Evolutionary conservation across 2,888 invertebrate genomes (phyloP), one percentile per base, ranked within the genome.

Genomic region (Sceliomorpha sp.): DNA sequence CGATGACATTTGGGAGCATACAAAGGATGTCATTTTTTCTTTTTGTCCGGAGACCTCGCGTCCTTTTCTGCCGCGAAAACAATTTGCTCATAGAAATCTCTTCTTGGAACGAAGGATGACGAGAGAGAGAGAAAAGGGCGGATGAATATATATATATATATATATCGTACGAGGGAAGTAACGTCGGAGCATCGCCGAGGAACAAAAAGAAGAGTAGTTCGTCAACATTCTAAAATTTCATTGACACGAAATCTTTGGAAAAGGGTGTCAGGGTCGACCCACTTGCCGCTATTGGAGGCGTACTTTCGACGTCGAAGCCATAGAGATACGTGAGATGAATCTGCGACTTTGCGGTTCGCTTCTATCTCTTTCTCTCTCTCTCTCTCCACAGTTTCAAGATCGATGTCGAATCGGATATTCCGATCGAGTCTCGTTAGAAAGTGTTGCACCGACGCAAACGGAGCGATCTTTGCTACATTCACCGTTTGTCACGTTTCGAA

Each of bases 211-310:
- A 20, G 20, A 20, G 20, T 20, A 14, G 15, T 36, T 36, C 14
- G n/a, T 14, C 36, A 17, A 7, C 44, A 15, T 44, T 68, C 62
- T 44, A 59, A 68, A 69, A 62, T 64, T 69, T 69, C 66, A 69
- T 69, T 71, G 66, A 73, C 60, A 62, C 55, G 53, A 48, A 56
- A 62, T 62, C 68, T 70, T 66, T 47, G 70, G 63, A 70, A 72
- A 78, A 78, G 73, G 76, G 81, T 80, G 81, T 78, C 80, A 83
- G 73, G 79, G 80, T 66, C 77, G 79, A 72, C 72, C 78, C 74
- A 76, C 73, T 73, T 73, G 74, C 40, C 27, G 58, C 51, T 29
- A 50, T 62, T 10, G 62, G 47, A 56, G 56, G 53, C 58, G 67
- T 67, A 75, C 77, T 77, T 79, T 77, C 74, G 62, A 68, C 75